These are phyloP conservation scores for Brachirus orientalis DNA, from an alignment of 2,113 vertebrate species.

Conservation along the genomic window DNA sequence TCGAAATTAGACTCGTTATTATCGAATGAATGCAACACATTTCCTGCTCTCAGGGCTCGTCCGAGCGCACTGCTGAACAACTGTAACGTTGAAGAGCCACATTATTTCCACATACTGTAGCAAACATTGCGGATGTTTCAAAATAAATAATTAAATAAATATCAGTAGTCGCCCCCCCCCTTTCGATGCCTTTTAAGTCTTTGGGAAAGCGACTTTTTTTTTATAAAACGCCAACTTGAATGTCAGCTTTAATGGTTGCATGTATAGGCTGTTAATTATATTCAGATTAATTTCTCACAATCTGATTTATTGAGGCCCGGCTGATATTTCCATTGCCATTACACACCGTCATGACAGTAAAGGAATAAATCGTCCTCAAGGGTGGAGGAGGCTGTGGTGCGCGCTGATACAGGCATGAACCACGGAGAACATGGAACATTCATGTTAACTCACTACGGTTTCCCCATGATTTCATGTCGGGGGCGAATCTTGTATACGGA, in stretches of 20 bases:
- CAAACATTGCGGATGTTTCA: conserved; percentile 85
- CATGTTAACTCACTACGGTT: conserved; percentile 52
- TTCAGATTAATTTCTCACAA: conserved; percentile 23
- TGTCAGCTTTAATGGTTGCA: conserved; percentile 12
- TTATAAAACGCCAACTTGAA: conserved; percentile 54
- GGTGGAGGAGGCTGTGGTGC: conserved; percentile 50
- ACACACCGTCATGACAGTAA: conserved; percentile 52
- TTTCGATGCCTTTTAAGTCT: conserved; percentile 49
- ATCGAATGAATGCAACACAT: conserved; percentile 46
- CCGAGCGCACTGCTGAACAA: conserved; percentile 60
- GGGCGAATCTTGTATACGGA: conserved; percentile 54
- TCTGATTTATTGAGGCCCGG: conserved; percentile 44
- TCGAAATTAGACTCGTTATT: conserved; percentile 46
- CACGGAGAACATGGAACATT: conserved; percentile 70
- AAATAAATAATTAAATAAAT: conserved; percentile 78
- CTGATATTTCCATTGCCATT: conserved; percentile 28
- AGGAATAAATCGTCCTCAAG: conserved; percentile 52
- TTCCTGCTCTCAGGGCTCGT: conserved; percentile 47
- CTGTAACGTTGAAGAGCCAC: conserved; percentile 65
- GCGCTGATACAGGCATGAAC: conserved; percentile 54
- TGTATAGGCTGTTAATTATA: conserved; percentile 31
- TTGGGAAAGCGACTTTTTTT: conserved; percentile 28
- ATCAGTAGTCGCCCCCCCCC: conserved; percentile 48
- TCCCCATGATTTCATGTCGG: conserved; percentile 60
- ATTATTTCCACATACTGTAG: conserved; percentile 66